Conservation (phyloP, 2,113 vertebrate species). For the Hippocampus comes region DNA sequence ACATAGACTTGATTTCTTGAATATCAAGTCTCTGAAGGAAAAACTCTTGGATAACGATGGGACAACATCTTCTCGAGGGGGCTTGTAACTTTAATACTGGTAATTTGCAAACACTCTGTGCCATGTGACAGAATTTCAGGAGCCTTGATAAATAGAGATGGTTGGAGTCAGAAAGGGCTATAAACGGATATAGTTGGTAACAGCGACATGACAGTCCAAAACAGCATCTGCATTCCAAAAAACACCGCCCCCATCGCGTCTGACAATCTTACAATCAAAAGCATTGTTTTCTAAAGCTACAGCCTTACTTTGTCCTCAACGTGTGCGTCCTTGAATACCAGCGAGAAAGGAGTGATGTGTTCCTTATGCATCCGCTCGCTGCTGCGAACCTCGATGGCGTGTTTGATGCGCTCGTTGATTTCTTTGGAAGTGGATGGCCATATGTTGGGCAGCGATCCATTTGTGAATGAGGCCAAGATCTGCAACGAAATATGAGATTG, state of each 20-base stretch:
- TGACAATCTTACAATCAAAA: background rate
- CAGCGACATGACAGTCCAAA: too few species aligned
- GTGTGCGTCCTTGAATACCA: constrained; percentile 73
- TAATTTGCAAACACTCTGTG: too few species aligned
- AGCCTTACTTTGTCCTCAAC: constrained; percentile 69
- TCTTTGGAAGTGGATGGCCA: constrained; percentile 59
- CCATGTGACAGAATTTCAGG: too few species aligned
- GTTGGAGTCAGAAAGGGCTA: too few species aligned
- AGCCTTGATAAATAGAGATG: too few species aligned
- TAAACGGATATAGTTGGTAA: background rate
- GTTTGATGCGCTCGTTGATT: constrained; percentile 72
- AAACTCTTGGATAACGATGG: too few species aligned
- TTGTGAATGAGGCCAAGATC: constrained; percentile 73
- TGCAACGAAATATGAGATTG: constrained; percentile 21
- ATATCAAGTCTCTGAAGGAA: too few species aligned
- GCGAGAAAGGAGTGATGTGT: constrained; percentile 66
- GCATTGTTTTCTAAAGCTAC: background rate
- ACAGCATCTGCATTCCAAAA: too few species aligned
- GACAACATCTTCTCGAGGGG: too few species aligned
- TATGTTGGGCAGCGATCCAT: constrained; percentile 60
- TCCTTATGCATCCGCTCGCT: constrained; percentile 69
- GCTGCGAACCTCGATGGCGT: constrained; percentile 71
- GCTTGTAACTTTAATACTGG: too few species aligned
- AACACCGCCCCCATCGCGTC: background rate
- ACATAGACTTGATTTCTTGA: too few species aligned